phyloP scores from a whole-genome alignment of 2,113 vertebrate genomes.

The Stercorarius parasiticus region DNA sequence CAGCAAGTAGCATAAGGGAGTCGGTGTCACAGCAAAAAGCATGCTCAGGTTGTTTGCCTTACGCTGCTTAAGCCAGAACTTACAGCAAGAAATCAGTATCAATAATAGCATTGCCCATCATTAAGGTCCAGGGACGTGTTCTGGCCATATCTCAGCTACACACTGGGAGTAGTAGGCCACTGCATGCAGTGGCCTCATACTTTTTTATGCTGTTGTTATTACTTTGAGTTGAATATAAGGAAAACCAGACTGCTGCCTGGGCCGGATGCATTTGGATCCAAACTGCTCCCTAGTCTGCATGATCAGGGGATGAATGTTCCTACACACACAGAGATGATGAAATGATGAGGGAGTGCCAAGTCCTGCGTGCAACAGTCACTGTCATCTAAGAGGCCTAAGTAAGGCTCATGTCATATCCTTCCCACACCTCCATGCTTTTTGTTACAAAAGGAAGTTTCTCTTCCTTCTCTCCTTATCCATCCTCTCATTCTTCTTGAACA shows the following conservation, averaged over 20 bases:
- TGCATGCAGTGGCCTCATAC: not conserved
- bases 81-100: constrained; percentile 19
- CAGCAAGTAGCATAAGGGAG: constrained; percentile 31
- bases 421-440: not conserved
- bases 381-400: not conserved
- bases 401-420: not conserved
- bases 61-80: constrained; percentile 12
- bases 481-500: not conserved
- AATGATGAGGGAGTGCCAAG: not conserved
- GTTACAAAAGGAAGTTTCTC: not conserved
- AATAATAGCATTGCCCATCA: constrained; percentile 8
- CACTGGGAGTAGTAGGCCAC: constrained; percentile 11
- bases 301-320: not conserved
- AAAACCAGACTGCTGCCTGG: constrained; percentile 2
- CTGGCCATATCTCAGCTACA: constrained; percentile 13
- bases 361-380: not conserved
- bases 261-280: not conserved
- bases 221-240: constrained; percentile 13
- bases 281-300: not conserved
- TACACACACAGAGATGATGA: not conserved
- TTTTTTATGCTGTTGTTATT: constrained; percentile 42
- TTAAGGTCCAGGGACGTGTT: constrained; percentile 42
- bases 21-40: constrained; percentile 20
- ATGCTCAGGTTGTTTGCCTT: constrained; percentile 35
- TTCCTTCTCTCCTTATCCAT: not conserved